Base-by-base conservation (phyloP, 1,140 invertebrate genomes). In the Drosophila nigrodunni region DNA sequence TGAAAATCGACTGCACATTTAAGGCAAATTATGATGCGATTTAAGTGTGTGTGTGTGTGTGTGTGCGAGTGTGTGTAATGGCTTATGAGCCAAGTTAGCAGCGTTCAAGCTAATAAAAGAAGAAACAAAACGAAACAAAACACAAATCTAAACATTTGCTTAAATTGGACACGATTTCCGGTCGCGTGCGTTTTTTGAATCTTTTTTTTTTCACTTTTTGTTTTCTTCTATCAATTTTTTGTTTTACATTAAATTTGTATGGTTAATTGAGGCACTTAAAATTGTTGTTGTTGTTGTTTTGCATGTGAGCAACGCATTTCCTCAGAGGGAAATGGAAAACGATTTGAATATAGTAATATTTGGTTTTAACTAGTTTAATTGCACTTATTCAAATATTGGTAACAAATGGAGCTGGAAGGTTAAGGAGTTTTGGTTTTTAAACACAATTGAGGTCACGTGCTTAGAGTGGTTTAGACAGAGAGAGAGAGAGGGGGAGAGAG, bases 91-190 rank as follows among this genome's bases (percentile, higher is more conserved):
- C 73, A 65, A 72, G 54, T 76, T 54, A 65, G 61, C 59, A 60
- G 74, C 60, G 7, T 25, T 18, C 18, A 43, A 41, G 49, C 46
- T 44, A 52, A 41, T 37, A 30, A 77, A 72, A 71, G 65, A 78
- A 62, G 21, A 71, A 67, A 58, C 70, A 72, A 68, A 47, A 55
- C 21, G 67, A 47, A 54, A 80, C 47, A 76, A 80, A 82, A 78
- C 50, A 47, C 41, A 74, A 87, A 74, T 67, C 59, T 58, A 39
- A 30, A 57, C 54, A 57, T 71, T 74, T 78, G 65, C 68, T 54
- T 78, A 91, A 90, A 91, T 89, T 85, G 77, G 60, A 74, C 64
- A 77, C 82, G 85, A 91, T 91, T 91, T 91, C 88, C 88, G 88
- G 83, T 91, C 83, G 88, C 88, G 88, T 91, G 88, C 25, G 50